phyloP scores from a whole-genome alignment of 2,113 vertebrate species.

The Clarias magur region DNA sequence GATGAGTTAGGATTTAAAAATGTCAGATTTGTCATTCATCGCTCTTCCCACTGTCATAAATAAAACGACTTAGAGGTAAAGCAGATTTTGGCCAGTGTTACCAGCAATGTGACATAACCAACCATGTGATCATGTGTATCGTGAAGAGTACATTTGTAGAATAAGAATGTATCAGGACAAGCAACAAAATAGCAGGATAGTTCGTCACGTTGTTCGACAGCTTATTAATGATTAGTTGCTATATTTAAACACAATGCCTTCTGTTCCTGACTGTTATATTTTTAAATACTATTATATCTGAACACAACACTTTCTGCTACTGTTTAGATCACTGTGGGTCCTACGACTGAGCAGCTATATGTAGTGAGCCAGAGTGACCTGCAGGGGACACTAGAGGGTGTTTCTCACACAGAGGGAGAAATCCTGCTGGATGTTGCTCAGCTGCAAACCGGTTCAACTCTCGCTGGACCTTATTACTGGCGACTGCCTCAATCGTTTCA shows the following conservation, averaged over 20 bases:
- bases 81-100: neutral
- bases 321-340: conserved; percentile 71
- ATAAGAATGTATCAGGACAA: neutral
- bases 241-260: neutral
- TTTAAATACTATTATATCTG: neutral
- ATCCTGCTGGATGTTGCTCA: conserved; percentile 76
- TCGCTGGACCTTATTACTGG: conserved; percentile 85
- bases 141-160: neutral
- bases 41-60: neutral
- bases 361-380: conserved; percentile 83
- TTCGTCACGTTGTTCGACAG: neutral
- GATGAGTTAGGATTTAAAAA: neutral
- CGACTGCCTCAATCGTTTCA: conserved; percentile 79
- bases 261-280: neutral
- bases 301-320: neutral
- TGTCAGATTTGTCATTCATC: neutral
- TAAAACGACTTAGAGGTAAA: neutral
- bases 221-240: neutral
- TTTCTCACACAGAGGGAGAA: conserved; percentile 78
- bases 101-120: neutral
- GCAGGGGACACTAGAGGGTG: conserved; percentile 76
- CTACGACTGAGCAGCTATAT: conserved; percentile 63
- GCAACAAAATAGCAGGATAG: neutral
- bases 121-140: neutral
- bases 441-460: conserved; percentile 64